These are phyloP conservation scores for Saxidomus purpurata DNA, from an alignment of 1,140 invertebrate species.

Conservation along the genomic window DNA sequence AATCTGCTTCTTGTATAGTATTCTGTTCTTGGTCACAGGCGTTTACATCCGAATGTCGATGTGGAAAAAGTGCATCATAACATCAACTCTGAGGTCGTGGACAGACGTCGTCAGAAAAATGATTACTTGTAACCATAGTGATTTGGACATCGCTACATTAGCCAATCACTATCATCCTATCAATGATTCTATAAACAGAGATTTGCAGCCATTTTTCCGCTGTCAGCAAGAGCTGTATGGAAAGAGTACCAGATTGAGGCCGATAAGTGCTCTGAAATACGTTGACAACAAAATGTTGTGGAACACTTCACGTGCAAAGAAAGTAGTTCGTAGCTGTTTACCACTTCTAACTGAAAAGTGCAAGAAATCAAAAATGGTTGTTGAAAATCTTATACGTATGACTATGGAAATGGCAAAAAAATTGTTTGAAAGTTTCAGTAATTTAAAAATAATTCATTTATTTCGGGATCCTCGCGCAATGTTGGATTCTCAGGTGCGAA, in stretches of 20 bases:
- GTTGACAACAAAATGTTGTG: not conserved
- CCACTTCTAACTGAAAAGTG: conserved; percentile 16
- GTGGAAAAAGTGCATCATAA: not conserved
- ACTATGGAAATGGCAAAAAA: not conserved
- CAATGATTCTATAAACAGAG: not conserved
- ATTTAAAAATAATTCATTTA: conserved; percentile 37
- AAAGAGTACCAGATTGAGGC: not conserved
- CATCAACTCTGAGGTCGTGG: not conserved
- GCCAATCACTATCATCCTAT: conserved; percentile 6
- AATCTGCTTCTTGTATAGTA: too few relatives aligned
- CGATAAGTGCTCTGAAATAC: not conserved
- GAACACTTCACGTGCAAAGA: not conserved
- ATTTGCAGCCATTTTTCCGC: not conserved
- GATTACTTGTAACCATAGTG: conserved; percentile 14
- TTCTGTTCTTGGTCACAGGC: not conserved
- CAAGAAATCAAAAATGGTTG: not conserved
- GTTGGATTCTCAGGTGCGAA: conserved; percentile 36
- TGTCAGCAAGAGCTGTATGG: conserved; percentile 1
- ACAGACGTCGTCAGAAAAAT: conserved; percentile 14
- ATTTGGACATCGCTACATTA: conserved; percentile 11
- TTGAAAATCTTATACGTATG: conserved; percentile 21
- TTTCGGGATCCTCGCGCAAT: conserved; percentile 42
- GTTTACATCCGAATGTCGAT: not conserved
- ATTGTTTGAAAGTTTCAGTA: not conserved
- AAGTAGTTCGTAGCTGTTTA: not conserved